Conservation (phyloP, 2,797 vertebrate species). For the Pangasius mekongensis region DNA sequence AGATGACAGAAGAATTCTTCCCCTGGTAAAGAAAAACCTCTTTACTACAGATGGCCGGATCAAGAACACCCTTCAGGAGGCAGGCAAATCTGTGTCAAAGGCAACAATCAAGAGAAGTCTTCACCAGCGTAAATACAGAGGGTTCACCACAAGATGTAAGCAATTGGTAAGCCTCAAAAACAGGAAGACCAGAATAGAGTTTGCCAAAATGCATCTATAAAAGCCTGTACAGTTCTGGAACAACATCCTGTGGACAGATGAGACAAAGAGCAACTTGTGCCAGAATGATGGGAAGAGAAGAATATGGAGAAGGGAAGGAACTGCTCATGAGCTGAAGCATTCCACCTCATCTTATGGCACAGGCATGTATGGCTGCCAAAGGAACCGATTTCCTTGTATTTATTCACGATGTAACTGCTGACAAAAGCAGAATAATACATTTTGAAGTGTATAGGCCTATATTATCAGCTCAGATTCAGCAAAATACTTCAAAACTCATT, state of each 20-base stretch:
- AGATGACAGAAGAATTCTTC: conserved; percentile 25
- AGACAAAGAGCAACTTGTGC: neutral
- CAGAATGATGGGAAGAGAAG: neutral
- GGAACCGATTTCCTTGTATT: neutral
- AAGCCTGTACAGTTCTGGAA: neutral
- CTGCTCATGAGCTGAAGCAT: neutral
- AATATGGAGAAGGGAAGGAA: neutral
- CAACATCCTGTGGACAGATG: neutral
- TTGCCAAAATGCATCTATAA: neutral
- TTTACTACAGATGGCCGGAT: neutral
- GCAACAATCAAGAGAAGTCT: neutral
- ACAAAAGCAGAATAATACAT: neutral
- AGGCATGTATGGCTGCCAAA: neutral
- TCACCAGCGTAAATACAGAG: neutral
- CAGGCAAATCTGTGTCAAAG: neutral
- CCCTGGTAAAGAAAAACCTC: neutral
- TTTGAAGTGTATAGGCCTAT: neutral
- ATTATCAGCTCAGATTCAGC: neutral
- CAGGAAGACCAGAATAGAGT: neutral
- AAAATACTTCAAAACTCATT: too few species aligned
- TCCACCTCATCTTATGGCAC: neutral
- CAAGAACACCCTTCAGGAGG: neutral
- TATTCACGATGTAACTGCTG: neutral
- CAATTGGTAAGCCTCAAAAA: conserved; percentile 11
- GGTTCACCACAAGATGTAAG: conserved; percentile 10